These are phyloP conservation scores for Hermaeophaga mercurialis DNA, from an alignment of 2,888 invertebrate species.

Conservation along the genomic window DNA sequence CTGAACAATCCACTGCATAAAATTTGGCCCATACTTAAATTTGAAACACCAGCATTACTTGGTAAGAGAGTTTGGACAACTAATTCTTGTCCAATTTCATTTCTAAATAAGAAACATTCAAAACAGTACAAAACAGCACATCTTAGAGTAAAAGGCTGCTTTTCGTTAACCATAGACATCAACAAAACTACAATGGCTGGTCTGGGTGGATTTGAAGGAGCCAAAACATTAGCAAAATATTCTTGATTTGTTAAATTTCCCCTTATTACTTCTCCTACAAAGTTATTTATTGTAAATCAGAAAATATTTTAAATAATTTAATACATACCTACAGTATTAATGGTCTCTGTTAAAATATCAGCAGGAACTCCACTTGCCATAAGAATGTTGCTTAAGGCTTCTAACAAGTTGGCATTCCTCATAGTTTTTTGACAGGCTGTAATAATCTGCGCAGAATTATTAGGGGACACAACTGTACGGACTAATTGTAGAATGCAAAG, in stretches of 20 bases:
- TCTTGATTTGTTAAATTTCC: slow-evolving; percentile 92
- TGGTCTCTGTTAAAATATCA: slow-evolving; percentile 94
- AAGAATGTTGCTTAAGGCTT: slow-evolving; percentile 83
- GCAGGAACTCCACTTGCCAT: slow-evolving; percentile 97
- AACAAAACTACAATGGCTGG: slow-evolving; percentile 93
- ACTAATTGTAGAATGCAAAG: slow-evolving; percentile 91
- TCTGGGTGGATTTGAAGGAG: slow-evolving; percentile 91
- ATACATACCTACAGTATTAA: slow-evolving; percentile 78
- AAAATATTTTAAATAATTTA: not conserved
- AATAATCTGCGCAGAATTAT: slow-evolving; percentile 82
- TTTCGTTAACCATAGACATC: slow-evolving; percentile 99
- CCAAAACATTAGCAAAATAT: slow-evolving; percentile 86
- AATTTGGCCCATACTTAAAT: slow-evolving; percentile 79
- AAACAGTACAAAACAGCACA: slow-evolving; percentile 98
- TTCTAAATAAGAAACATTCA: slow-evolving; percentile 93
- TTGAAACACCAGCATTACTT: slow-evolving; percentile 70
- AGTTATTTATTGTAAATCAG: not conserved
- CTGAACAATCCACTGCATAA: slow-evolving; percentile 93
- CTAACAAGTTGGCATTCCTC: slow-evolving; percentile 81
- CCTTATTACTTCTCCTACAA: slow-evolving; percentile 78
- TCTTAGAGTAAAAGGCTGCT: slow-evolving; percentile 86
- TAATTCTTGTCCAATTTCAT: slow-evolving; percentile 84
- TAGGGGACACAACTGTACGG: slow-evolving; percentile 90
- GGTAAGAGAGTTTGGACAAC: slow-evolving; percentile 93
- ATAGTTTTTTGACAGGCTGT: slow-evolving; percentile 87